Evolutionary conservation across 1,140 invertebrate genomes (phyloP).

Genomic region (Littorina saxatilis): DNA sequence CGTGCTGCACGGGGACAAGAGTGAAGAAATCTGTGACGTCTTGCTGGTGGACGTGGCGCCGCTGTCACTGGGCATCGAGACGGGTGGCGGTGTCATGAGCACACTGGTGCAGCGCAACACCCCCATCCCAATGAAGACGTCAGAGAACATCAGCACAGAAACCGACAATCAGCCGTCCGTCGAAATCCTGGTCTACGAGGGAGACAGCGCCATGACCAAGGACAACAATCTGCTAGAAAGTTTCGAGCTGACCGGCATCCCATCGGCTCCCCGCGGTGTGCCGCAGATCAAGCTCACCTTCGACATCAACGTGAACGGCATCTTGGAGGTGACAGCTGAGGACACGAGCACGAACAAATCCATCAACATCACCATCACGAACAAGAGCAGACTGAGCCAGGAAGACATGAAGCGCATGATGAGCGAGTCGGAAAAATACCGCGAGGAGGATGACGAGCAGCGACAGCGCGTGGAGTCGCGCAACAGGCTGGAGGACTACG

Average conservation of each 20-base stretch:
- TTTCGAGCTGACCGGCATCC: conserved; percentile 93
- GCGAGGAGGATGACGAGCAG: conserved; percentile 89
- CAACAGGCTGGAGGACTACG: no score
- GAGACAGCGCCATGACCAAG: conserved; percentile 91
- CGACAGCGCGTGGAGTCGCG: no score
- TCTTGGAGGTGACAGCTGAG: conserved; percentile 77
- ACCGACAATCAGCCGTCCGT: conserved; percentile 85
- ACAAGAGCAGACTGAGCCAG: conserved; percentile 89
- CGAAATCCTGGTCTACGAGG: conserved; percentile 84
- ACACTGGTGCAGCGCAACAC: conserved; percentile 77
- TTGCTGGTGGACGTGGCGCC: no score
- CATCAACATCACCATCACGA: conserved; percentile 93
- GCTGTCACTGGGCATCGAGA: conserved; percentile 79
- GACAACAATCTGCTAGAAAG: conserved; percentile 89
- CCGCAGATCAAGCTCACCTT: conserved; percentile 89
- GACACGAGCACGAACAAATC: no score
- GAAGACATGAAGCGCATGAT: conserved; percentile 98
- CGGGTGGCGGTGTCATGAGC: conserved; percentile 81
- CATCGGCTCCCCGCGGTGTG: conserved; percentile 92
- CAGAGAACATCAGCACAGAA: conserved; percentile 71
- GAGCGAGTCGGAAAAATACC: conserved; percentile 95
- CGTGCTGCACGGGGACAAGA: conserved; percentile 67
- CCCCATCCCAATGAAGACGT: conserved; percentile 70
- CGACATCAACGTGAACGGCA: conserved; percentile 74
- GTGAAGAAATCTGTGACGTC: conserved; percentile 67